phyloP scores from a whole-genome alignment of 2,888 invertebrate species.

The Stenodema calcarata region DNA sequence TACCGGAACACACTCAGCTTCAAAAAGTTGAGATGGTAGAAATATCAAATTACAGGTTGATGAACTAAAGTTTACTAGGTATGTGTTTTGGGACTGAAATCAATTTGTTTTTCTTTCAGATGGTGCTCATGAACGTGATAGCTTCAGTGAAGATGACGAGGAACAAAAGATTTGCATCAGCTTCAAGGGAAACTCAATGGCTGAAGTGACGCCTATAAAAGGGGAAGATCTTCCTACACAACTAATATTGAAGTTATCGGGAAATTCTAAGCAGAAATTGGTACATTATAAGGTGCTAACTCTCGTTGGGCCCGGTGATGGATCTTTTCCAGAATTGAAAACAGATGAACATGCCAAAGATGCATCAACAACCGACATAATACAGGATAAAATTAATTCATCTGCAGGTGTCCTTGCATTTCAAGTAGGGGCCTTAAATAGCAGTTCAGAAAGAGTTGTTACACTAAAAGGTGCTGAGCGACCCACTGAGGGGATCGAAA shows the following conservation, averaged over 20 bases:
- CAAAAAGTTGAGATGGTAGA: no score
- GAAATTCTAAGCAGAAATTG: not conserved
- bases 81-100: no score
- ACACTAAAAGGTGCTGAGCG: not conserved
- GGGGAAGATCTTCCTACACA: not conserved
- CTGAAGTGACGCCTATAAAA: not conserved
- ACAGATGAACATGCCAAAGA: not conserved
- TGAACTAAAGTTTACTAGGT: no score
- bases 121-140: not conserved
- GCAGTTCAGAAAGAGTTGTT: not conserved
- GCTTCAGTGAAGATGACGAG: not conserved
- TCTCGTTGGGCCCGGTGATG: not conserved
- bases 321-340: not conserved
- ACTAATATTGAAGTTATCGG: not conserved
- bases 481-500: not conserved
- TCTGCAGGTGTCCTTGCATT: no score
- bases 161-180: not conserved
- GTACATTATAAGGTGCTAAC: not conserved
- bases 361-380: not conserved
- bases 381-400: not conserved
- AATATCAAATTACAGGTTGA: no score
- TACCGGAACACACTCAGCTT: no score
- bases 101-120: not conserved
- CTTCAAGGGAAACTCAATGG: not conserved
- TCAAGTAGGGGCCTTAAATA: not conserved